A percentile compares a stretch with the other conserved stretches of the same genome.
Conservation (phyloP, 1,140 invertebrate genomes). For the Brachionus manjavacas region DNA sequence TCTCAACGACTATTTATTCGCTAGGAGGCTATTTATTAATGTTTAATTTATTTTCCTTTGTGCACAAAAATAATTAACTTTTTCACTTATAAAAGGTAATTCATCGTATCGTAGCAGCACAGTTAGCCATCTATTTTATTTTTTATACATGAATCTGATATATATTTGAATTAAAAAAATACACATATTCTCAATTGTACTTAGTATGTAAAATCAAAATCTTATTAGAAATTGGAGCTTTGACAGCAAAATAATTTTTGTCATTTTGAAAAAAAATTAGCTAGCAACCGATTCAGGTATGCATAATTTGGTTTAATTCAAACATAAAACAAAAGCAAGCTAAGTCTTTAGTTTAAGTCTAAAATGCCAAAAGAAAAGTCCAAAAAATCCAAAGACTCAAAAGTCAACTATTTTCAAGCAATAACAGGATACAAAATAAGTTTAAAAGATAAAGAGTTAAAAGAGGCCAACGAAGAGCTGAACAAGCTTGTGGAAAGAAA, state of each 20-base stretch:
- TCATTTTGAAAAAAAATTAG: not conserved
- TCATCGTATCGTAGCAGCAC: too few relatives aligned
- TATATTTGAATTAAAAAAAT: not conserved
- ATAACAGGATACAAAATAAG: conserved; percentile 28
- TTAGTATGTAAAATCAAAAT: not conserved
- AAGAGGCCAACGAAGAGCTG: not conserved
- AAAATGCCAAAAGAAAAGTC: conserved; percentile 38
- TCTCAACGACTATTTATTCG: too few relatives aligned
- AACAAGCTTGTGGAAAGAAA: conserved; percentile 9
- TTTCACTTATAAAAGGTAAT: too few relatives aligned
- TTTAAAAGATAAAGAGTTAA: conserved; percentile 12
- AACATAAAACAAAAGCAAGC: not conserved
- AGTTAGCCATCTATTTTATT: not conserved
- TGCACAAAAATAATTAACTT: not conserved
- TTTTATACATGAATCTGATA: not conserved
- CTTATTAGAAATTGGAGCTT: not conserved
- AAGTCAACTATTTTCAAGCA: conserved; percentile 11
- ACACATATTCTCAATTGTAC: not conserved
- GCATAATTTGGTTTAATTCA: not conserved
- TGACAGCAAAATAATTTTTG: not conserved
- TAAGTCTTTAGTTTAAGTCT: not conserved
- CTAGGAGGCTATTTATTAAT: too few relatives aligned
- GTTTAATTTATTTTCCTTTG: too few relatives aligned
- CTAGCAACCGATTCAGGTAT: conserved; percentile 6
- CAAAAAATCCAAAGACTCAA: conserved; percentile 19